Evolutionary conservation across 35 echinoderm and acorn worm genomes (phyloP).

Genomic region (Heliocidaris tuberculata): DNA sequence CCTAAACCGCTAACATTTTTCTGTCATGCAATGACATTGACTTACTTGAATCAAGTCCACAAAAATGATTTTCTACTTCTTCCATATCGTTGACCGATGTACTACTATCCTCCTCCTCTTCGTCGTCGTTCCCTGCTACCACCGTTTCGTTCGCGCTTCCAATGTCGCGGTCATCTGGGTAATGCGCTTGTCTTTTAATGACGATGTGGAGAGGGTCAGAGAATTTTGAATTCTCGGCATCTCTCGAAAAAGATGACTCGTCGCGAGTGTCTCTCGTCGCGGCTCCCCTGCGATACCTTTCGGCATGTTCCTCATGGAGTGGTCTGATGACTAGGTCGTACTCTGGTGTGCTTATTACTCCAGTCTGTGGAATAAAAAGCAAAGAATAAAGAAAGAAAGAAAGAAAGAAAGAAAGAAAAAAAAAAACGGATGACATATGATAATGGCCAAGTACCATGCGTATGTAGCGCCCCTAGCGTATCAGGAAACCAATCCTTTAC

Average conservation of each 20-base stretch:
- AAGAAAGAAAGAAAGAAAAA: too few species aligned
- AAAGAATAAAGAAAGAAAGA: too few species aligned
- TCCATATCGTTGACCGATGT: background rate
- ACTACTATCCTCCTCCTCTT: background rate
- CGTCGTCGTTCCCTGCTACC: background rate
- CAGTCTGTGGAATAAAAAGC: constrained; percentile 13
- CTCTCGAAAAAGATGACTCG: background rate
- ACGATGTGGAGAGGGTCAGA: background rate
- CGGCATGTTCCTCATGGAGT: background rate
- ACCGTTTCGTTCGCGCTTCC: background rate
- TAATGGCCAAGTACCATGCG: too few species aligned
- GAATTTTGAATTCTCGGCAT: background rate
- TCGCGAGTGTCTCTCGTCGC: background rate
- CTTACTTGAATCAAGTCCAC: constrained; percentile 38
- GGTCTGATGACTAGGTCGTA: background rate
- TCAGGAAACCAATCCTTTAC: too few species aligned
- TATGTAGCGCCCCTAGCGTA: too few species aligned
- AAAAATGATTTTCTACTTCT: constrained; percentile 31
- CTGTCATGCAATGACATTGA: background rate
- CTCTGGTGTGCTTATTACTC: constrained; percentile 32
- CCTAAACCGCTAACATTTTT: too few species aligned
- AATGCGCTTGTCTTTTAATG: constrained; percentile 8
- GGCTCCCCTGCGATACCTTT: background rate
- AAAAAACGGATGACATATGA: too few species aligned
- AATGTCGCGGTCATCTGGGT: background rate